Percentiles rank a stretch among this genome's conserved stretches.
These are phyloP conservation scores for Podotricha telesiphe DNA, from an alignment of 2,888 invertebrate genomes.

Conservation along the genomic window DNA sequence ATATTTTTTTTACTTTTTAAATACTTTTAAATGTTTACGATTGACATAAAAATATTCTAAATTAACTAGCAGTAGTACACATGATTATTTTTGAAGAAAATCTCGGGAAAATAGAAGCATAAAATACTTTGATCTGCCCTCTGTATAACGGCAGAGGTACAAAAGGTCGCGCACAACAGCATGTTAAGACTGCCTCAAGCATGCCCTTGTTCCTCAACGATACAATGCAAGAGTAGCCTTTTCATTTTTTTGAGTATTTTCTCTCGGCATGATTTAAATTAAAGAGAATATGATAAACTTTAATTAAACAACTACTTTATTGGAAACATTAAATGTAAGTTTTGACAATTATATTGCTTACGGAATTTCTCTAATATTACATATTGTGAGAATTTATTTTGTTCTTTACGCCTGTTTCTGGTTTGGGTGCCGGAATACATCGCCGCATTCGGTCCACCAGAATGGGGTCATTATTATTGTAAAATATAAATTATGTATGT, in stretches of 20 bases:
- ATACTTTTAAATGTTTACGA: too few species aligned
- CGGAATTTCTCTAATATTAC: too few species aligned
- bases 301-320: too few species aligned
- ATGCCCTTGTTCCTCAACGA: constrained; percentile 26
- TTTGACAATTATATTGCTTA: too few species aligned
- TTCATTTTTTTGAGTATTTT: constrained; percentile 11
- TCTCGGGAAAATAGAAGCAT: neutral
- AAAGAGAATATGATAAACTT: neutral
- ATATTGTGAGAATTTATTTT: too few species aligned
- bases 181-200: constrained; percentile 31
- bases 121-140: constrained; percentile 32
- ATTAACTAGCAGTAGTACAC: neutral
- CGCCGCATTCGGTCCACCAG: too few species aligned
- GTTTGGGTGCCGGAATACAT: too few species aligned
- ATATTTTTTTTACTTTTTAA: too few species aligned
- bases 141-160: constrained; percentile 30
- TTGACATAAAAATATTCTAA: neutral
- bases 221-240: constrained; percentile 18
- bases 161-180: constrained; percentile 35
- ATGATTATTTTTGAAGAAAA: neutral
- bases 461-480: too few species aligned
- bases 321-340: too few species aligned
- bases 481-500: too few species aligned
- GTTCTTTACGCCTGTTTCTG: too few species aligned
- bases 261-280: neutral